phyloP scores from a whole-genome alignment of 2,113 vertebrate species.

The Phasianus colchicus region DNA sequence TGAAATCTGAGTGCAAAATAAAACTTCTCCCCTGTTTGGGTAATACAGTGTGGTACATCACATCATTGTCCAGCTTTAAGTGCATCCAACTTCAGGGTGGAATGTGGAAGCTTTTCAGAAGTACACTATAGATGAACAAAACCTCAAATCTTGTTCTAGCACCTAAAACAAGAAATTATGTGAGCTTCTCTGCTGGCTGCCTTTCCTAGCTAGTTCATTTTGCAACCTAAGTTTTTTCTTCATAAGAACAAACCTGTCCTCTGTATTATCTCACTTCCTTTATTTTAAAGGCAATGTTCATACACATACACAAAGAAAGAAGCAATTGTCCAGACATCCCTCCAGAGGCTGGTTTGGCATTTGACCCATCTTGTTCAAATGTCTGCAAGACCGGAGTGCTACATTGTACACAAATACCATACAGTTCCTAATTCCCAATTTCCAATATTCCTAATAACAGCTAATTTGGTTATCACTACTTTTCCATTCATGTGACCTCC shows the following conservation, averaged over 20 bases:
- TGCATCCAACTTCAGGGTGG: not conserved
- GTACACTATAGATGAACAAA: not conserved
- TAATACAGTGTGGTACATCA: not conserved
- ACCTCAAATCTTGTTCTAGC: not conserved
- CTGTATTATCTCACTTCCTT: not conserved
- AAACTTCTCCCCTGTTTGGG: not conserved
- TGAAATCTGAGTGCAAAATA: not conserved
- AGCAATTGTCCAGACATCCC: not conserved
- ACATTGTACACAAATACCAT: not conserved
- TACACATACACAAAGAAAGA: not conserved
- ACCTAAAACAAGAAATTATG: not conserved
- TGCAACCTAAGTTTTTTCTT: not conserved
- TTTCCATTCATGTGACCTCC: not conserved
- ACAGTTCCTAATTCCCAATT: not conserved
- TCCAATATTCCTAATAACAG: not conserved
- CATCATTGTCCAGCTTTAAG: not conserved
- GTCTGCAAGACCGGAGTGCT: not conserved
- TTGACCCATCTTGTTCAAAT: not conserved
- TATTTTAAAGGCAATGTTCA: not conserved
- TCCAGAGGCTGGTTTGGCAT: not conserved
- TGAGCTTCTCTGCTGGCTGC: not conserved
- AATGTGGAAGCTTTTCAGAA: not conserved
- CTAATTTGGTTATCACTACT: fast-evolving
- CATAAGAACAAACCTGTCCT: not conserved
- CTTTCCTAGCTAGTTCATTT: not conserved